A percentile compares a stretch with the other conserved stretches of the same genome.
Conservation (phyloP, 2,888 invertebrate species). For the Drosophila percnosoma region DNA sequence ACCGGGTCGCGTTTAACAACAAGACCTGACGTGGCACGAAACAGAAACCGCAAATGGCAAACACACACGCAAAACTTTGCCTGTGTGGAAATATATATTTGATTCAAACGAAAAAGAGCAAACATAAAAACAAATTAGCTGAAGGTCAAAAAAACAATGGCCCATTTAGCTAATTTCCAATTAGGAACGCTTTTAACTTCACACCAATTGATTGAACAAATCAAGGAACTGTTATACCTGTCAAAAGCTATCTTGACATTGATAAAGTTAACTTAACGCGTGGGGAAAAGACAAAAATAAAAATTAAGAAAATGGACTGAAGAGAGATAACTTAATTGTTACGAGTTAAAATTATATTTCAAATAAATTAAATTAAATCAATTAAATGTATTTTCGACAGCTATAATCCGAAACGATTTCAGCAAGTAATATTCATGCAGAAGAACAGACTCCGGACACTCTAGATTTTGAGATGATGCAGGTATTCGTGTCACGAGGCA, state of each 20-base stretch:
- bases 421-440: not conserved
- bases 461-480: fast-evolving
- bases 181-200: not conserved
- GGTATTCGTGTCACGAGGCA: conserved; percentile 5
- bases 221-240: not conserved
- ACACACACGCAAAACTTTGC: not conserved
- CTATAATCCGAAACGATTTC: not conserved
- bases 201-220: not conserved
- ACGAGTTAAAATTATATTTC: not conserved
- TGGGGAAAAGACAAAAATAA: not conserved
- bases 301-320: not conserved
- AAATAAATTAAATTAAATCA: not conserved
- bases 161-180: not conserved
- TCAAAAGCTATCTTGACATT: not conserved
- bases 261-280: not conserved
- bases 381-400: not conserved
- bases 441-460: not conserved
- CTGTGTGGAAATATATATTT: not conserved
- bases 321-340: not conserved
- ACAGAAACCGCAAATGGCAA: not conserved
- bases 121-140: not conserved
- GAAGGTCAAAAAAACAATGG: not conserved
- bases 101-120: not conserved
- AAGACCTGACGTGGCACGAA: not conserved
- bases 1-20: not conserved